These are phyloP conservation scores for Nipponacmea schrenckii DNA, from an alignment of 2,888 invertebrate genomes.

Conservation along the genomic window DNA sequence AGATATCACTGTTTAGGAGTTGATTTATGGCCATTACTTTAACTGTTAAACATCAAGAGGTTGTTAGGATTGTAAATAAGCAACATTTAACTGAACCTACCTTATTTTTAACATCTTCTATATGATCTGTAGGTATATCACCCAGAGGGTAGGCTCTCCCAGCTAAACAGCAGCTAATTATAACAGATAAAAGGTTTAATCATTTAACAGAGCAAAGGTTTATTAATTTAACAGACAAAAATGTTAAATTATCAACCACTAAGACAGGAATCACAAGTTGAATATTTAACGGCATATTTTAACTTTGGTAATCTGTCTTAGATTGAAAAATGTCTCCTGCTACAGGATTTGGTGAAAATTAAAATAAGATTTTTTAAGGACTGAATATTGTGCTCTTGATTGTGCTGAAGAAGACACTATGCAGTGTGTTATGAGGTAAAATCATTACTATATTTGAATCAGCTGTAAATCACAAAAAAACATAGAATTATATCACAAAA, in stretches of 20 bases:
- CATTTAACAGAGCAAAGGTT: neutral
- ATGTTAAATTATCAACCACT: neutral
- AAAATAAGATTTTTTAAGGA: no score
- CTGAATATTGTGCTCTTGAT: neutral
- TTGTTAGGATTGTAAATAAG: neutral
- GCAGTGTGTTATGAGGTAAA: no score
- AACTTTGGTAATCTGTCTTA: neutral
- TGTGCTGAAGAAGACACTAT: no score
- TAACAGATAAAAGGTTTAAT: neutral
- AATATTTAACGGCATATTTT: no score
- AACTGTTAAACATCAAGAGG: no score
- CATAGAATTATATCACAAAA: no score
- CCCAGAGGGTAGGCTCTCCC: conserved; percentile 85
- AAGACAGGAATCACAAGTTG: no score
- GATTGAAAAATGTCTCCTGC: neutral
- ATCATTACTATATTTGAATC: no score
- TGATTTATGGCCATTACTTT: no score
- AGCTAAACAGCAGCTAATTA: conserved; percentile 79
- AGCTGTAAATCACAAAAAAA: no score
- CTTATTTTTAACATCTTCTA: conserved; percentile 79
- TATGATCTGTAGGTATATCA: conserved; percentile 75
- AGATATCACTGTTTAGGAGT: no score
- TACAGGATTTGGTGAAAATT: no score
- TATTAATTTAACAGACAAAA: neutral
- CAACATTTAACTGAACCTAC: conserved; percentile 65